phyloP scores from a whole-genome alignment of 2,888 invertebrate species.

The Linyphia triangularis region DNA sequence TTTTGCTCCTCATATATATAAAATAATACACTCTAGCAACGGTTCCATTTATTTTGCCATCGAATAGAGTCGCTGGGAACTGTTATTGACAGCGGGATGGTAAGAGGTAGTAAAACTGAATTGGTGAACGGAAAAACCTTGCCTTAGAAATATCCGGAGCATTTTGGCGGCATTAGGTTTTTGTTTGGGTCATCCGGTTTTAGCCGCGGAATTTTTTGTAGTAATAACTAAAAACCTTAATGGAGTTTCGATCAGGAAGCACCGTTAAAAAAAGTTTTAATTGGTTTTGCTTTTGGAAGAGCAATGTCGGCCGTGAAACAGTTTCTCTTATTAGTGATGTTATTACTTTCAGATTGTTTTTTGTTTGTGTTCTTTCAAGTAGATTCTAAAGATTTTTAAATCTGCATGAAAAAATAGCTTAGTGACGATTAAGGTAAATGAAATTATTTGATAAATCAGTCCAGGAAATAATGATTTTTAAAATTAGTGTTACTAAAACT shows the following conservation, averaged over 20 bases:
- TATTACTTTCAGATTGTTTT: no score
- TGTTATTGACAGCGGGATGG: conserved; percentile 59
- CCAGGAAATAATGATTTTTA: no score
- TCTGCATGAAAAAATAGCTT: no score
- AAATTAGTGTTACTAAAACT: no score
- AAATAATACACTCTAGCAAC: conserved; percentile 14
- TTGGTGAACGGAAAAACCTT: conserved; percentile 2
- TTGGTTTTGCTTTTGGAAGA: conserved; percentile 7
- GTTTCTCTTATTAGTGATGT: neutral
- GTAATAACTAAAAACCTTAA: conserved; percentile 53
- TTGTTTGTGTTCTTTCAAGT: no score
- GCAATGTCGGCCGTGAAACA: neutral
- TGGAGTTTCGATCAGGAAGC: conserved; percentile 49
- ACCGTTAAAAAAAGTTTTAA: conserved; percentile 10
- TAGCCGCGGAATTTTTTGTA: conserved; percentile 3
- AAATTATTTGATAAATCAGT: no score
- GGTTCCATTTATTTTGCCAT: conserved; percentile 52
- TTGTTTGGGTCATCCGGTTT: conserved; percentile 20
- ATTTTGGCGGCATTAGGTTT: conserved; percentile 34
- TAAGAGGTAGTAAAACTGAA: conserved; percentile 17
- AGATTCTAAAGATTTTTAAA: no score
- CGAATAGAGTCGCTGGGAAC: conserved; percentile 40
- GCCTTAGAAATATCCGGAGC: conserved; percentile 5
- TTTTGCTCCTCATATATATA: conserved; percentile 42
- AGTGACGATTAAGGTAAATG: no score